Percentiles rank a stretch among this genome's conserved stretches.
Conservation (phyloP, 2,888 invertebrate species). For the Carterocephalus palaemon region DNA sequence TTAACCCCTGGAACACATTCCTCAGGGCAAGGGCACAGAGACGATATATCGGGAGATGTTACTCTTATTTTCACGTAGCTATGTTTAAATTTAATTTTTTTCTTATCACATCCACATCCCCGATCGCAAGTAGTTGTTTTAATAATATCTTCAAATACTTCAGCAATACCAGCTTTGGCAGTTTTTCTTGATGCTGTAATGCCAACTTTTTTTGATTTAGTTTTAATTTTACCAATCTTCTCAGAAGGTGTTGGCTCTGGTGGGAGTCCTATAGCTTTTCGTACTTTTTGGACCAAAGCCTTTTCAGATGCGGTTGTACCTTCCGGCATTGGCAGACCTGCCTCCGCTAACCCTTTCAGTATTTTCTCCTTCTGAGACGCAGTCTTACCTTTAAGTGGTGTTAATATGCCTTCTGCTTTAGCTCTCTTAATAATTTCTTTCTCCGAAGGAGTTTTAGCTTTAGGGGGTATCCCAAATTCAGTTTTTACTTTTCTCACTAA, state of each 20-base stretch:
- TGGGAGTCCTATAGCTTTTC: constrained; percentile 36
- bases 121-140: constrained; percentile 57
- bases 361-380: constrained; percentile 44
- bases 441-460: constrained; percentile 41
- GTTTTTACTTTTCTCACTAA: constrained; percentile 32
- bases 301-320: constrained; percentile 48
- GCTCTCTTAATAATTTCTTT: constrained; percentile 41
- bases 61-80: constrained; percentile 62
- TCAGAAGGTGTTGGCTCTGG: constrained; percentile 42
- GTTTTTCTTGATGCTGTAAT: constrained; percentile 28
- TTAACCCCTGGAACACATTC: constrained; percentile 56
- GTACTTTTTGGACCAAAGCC: constrained; percentile 40
- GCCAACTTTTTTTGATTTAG: constrained; percentile 41
- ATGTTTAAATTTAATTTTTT: constrained; percentile 62
- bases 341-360: constrained; percentile 41
- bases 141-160: constrained; percentile 49
- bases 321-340: constrained; percentile 48
- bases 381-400: constrained; percentile 45
- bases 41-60: constrained; percentile 59
- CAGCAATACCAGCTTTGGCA: constrained; percentile 38
- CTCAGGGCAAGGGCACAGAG: constrained; percentile 53
- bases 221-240: constrained; percentile 41
- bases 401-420: constrained; percentile 43
- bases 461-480: constrained; percentile 37
- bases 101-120: constrained; percentile 59